Evolutionary conservation across 2,113 vertebrate genomes (phyloP), one percentile per base, ranked within the genome.

Genomic region (Pithys albifrons): DNA sequence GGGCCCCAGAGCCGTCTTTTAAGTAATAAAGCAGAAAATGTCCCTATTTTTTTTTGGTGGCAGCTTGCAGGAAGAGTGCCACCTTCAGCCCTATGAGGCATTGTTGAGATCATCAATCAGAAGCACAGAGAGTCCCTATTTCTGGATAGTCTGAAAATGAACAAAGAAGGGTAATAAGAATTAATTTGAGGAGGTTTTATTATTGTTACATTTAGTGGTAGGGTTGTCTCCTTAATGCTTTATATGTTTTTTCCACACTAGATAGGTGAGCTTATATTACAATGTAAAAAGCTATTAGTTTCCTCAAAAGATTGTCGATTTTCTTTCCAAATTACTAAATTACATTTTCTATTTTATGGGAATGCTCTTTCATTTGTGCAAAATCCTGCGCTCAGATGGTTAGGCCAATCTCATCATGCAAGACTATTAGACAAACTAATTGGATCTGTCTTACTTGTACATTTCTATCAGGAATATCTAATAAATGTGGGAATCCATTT

Each of bases 361-460:
- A 80, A 88, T 94, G 78, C 51, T 97, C 81, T 91, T 96, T 97
- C 91, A 89, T 91, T 97, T 92, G 91, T 94, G 88, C 70, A 88
- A 85, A 97, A 94, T 73, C 96, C 91, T 94, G 84, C 6, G 10
- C 91, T 95, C 62, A 93, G 91, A 57, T 12, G 19, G 93, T 41
- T 70, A 71, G 83, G 81, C 82, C 59, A 23, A 57, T 93, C 95
- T 97, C 81, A 84, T 92, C 88, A 86, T n/a, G 39, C 86, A 91
- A 72, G 93, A 82, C 73, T 84, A 61, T 95, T 92, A 93, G 61
- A 58, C 71, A 84, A 91, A 93, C 96, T 97, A 95, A 96, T 97
- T 97, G 95, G 85, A 96, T 76, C 74, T 86, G 71, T 70, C 85
- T 91, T 71, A 46, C 71, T 84, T 0, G 0, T 72, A 73, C 93